These are phyloP conservation scores for Amblyopsis hoosieri DNA, from an alignment of 2,797 vertebrate genomes.

Conservation along the genomic window DNA sequence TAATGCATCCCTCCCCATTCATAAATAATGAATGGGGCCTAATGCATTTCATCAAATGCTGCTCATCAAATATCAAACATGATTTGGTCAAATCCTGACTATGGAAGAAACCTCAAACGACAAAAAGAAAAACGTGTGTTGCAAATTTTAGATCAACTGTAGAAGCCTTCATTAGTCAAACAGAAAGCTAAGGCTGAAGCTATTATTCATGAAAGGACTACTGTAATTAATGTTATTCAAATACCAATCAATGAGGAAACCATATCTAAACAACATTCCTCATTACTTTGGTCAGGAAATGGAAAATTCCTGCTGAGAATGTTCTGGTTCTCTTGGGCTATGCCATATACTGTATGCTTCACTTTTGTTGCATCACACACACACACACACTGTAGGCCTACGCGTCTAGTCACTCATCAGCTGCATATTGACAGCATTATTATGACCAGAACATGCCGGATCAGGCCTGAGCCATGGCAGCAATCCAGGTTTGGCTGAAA, in stretches of 20 bases:
- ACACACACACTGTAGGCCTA: not conserved
- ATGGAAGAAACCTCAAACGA: slow-evolving; percentile 52
- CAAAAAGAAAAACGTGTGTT: slow-evolving; percentile 15
- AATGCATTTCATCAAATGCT: slow-evolving; percentile 72
- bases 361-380: slow-evolving; percentile 50
- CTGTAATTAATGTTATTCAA: slow-evolving; percentile 68
- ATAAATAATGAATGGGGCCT: slow-evolving; percentile 73
- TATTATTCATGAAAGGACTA: too few species aligned
- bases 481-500: slow-evolving; percentile 62
- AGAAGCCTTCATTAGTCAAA: slow-evolving; percentile 60
- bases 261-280: slow-evolving; percentile 55
- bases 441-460: slow-evolving; percentile 76
- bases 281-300: slow-evolving; percentile 55
- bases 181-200: slow-evolving; percentile 57
- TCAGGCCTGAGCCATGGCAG: slow-evolving; percentile 60
- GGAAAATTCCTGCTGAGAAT: slow-evolving; percentile 49
- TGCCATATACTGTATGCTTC: slow-evolving; percentile 38
- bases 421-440: slow-evolving; percentile 73
- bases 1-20: slow-evolving; percentile 71
- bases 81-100: slow-evolving; percentile 58
- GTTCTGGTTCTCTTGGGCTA: slow-evolving; percentile 40
- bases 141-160: slow-evolving; percentile 38
- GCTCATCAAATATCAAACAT: slow-evolving; percentile 75
- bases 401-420: slow-evolving; percentile 40
- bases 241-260: slow-evolving; percentile 54